Evolutionary conservation across 2,888 invertebrate species (phyloP).

Genomic region (Periphyllus acericola): DNA sequence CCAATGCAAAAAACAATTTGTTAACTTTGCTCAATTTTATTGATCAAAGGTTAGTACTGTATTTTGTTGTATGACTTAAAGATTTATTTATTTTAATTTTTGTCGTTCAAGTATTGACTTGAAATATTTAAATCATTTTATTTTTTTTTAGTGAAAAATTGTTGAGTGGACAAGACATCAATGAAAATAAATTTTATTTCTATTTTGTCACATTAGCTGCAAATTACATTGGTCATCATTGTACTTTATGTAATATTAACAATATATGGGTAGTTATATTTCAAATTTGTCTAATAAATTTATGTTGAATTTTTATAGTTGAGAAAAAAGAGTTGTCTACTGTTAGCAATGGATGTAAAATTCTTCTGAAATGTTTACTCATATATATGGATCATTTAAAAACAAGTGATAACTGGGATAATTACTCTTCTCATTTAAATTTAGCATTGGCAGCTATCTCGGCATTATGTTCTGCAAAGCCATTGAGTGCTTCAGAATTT

Average conservation of each 20-base stretch:
- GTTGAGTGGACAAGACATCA: constrained; percentile 28
- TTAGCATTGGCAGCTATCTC: constrained; percentile 43
- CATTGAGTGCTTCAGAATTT: constrained; percentile 47
- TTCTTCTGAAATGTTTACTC: constrained; percentile 38
- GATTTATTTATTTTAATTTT: neutral
- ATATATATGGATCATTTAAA: constrained; percentile 28
- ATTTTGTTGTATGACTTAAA: neutral
- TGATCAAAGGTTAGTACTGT: constrained; percentile 37
- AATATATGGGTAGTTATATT: neutral
- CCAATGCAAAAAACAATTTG: constrained; percentile 36
- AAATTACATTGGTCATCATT: constrained; percentile 51
- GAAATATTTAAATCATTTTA: neutral
- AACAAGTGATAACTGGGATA: constrained; percentile 39
- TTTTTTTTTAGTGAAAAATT: constrained; percentile 32
- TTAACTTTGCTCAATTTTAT: constrained; percentile 48
- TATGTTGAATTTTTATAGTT: constrained; percentile 17
- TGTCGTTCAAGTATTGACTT: neutral
- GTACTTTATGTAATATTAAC: constrained; percentile 47
- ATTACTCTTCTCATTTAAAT: constrained; percentile 45
- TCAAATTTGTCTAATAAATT: neutral
- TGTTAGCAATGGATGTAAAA: constrained; percentile 34
- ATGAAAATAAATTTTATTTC: constrained; percentile 50
- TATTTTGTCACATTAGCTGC: constrained; percentile 53
- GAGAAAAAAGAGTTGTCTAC: constrained; percentile 38
- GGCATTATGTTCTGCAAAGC: constrained; percentile 52